Evolutionary conservation across 2,888 invertebrate genomes (phyloP), one percentile per base, ranked within the genome.

Genomic region (Litoditis marina): DNA sequence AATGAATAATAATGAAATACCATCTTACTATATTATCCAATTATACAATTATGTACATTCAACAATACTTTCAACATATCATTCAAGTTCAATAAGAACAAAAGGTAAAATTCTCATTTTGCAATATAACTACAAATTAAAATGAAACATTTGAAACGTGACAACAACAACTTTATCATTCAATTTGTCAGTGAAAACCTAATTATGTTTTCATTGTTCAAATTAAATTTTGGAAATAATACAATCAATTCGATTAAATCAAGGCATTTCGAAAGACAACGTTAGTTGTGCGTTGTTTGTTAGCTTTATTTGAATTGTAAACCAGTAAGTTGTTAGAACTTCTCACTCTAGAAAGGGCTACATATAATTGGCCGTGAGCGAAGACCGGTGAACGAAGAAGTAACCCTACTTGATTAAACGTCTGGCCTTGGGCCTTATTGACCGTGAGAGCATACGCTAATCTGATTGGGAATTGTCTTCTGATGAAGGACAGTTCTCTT

Each of bases 401-500:
- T 5, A 75, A 34, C 8, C 75, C 76, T 8, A 69, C 52, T 32
- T 44, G 28, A n/a, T 60, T 30, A 1, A 77, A 47, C 16, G 73
- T 76, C n/a, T 44, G 81, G 0, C 83, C 82, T 57, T 82, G 82
- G 4, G 80, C 71, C 61, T 83, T 81, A 52, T 80, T 82, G n/a
- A 78, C 71, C 1, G 79, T 79, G 63, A 76, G 73, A 11, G 74
- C 78, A 68, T 73, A 83, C 16, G 78, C 77, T 1, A 77, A 42
- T 25, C 71, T 69, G 0, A 83, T 39, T 7, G 77, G 77, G 51
- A 72, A 77, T 57, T 77, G 77, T 8, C 64, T 42, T n/a, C 73
- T 64, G 49, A 16, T 22, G 51, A 73, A 64, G 5, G 44, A 32
- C 16, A 32, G 46, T 11, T 30, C 49, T 8, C 58, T 16, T 5